Percentiles rank a stretch among this genome's conserved stretches.
phyloP scores from a whole-genome alignment of 2,888 invertebrate genomes.

The Dicroscelio sp. region DNA sequence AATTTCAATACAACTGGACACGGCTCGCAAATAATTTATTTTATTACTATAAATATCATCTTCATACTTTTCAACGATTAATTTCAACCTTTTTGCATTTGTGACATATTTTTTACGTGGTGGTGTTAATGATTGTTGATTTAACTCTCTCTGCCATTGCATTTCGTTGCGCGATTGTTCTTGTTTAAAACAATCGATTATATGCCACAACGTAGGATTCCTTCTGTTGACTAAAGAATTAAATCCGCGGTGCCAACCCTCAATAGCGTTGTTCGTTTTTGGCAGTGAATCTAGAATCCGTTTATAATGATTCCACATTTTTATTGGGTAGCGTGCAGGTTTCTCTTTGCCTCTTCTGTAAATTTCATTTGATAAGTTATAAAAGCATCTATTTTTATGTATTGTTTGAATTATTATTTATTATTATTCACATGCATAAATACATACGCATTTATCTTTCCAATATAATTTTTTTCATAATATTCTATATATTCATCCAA shows the following conservation, averaged over 20 bases:
- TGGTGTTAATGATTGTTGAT: background rate
- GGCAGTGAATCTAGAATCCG: background rate
- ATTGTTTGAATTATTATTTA: background rate
- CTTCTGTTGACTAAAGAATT: slow-evolving; percentile 13
- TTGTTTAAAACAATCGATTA: background rate
- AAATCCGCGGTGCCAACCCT: slow-evolving; percentile 3
- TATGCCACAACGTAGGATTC: background rate
- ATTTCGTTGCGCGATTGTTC: slow-evolving; percentile 12
- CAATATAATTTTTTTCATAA: slow-evolving; percentile 5
- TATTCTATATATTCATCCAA: background rate
- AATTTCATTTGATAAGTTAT: no score
- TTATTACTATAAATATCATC: background rate
- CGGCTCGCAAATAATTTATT: background rate
- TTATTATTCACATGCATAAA: background rate
- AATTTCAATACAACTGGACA: background rate
- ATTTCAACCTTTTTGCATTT: background rate
- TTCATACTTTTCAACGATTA: background rate
- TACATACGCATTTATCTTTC: slow-evolving; percentile 2
- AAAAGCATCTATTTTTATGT: background rate
- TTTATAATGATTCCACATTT: background rate
- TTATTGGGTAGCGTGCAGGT: background rate
- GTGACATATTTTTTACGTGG: background rate
- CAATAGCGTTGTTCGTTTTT: background rate
- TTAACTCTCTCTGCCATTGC: background rate
- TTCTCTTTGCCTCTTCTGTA: background rate